A percentile compares a stretch with the other conserved stretches of the same genome.
Evolutionary conservation across 2,113 vertebrate genomes (phyloP).

Genomic region (Sporophila hypoxantha): DNA sequence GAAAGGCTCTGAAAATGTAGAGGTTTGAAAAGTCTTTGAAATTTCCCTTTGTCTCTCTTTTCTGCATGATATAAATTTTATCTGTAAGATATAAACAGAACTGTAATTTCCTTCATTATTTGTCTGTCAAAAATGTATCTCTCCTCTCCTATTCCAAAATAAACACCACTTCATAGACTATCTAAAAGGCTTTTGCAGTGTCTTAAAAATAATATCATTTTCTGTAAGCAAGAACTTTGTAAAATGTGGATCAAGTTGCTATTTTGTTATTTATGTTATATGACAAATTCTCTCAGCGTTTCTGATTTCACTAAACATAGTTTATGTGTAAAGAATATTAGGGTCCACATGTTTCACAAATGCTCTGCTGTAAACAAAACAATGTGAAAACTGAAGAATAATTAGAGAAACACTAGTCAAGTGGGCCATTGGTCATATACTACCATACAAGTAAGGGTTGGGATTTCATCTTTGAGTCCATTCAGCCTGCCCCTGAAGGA

Average conservation of each 20-base stretch:
- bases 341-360: neutral
- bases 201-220: neutral
- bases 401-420: neutral
- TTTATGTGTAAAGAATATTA: neutral
- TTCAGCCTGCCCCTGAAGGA: neutral
- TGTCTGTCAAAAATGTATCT: neutral
- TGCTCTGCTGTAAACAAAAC: neutral
- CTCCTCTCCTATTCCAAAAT: neutral
- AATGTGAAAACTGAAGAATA: neutral
- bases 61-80: neutral
- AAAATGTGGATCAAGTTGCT: neutral
- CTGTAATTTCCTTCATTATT: neutral
- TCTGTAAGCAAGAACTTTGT: neutral
- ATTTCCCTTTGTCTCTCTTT: neutral
- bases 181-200: neutral
- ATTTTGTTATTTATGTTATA: neutral
- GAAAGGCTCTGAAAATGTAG: neutral
- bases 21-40: neutral
- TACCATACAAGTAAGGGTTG: accelerated
- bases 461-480: neutral
- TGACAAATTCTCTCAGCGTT: neutral
- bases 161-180: neutral
- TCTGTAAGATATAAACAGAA: neutral
- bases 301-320: neutral
- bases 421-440: accelerated